A percentile compares a stretch with the other conserved stretches of the same genome.
Evolutionary conservation across 1,140 invertebrate species (phyloP).

Genomic region (Drosophila eugracilis): DNA sequence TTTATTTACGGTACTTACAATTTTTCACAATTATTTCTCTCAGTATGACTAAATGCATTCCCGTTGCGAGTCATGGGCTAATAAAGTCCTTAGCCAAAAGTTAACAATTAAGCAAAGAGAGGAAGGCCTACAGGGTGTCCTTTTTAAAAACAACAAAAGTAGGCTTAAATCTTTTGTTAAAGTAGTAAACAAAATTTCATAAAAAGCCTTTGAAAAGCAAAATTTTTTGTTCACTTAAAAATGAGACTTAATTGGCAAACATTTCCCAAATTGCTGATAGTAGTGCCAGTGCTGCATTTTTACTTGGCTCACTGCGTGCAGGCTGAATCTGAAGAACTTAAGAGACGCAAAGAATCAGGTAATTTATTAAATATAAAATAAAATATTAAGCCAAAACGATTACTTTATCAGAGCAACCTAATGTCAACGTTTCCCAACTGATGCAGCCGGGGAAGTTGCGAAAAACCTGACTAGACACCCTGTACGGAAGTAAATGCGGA

Average conservation of each 20-base stretch:
- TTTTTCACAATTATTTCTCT: too few species aligned
- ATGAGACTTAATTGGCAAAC: conserved; percentile 44
- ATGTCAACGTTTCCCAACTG: conserved; percentile 8
- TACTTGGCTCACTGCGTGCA: conserved; percentile 10
- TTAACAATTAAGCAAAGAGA: conserved; percentile 63
- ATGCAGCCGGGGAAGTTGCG: conserved; percentile 21
- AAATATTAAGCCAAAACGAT: too few species aligned
- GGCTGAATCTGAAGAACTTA: conserved; percentile 36
- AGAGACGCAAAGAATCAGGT: conserved; percentile 41
- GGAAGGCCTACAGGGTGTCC: conserved; percentile 50
- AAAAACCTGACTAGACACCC: conserved; percentile 33
- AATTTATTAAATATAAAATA: not conserved
- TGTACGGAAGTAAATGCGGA: conserved; percentile 61
- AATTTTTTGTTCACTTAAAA: not conserved
- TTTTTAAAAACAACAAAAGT: not conserved
- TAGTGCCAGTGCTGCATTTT: conserved; percentile 50
- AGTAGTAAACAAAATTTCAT: not conserved
- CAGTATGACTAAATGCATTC: conserved; percentile 49
- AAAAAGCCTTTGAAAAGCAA: not conserved
- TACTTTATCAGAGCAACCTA: conserved; percentile 18
- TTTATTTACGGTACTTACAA: too few species aligned
- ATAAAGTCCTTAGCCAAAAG: conserved; percentile 70
- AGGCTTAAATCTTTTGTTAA: not conserved
- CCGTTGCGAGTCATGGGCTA: conserved; percentile 34
- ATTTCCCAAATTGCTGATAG: conserved; percentile 57